Evolutionary conservation across 37 sponge, comb jelly and placozoan species (phyloP).

Genomic region (Hormiphora californensis): DNA sequence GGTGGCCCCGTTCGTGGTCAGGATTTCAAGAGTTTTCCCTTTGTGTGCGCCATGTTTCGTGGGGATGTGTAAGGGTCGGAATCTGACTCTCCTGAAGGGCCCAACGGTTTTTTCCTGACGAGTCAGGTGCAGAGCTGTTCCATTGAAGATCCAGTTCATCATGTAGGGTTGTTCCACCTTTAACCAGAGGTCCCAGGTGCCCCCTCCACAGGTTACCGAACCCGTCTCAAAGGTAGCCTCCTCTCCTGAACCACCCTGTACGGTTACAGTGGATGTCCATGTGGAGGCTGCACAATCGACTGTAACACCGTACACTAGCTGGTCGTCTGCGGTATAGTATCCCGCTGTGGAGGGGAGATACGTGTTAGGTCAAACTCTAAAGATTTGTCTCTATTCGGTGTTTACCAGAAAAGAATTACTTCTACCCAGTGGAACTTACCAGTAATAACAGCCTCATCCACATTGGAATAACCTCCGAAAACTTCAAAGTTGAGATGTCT

Average conservation of each 20-base stretch:
- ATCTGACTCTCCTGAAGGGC: neutral
- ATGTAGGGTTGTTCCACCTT: neutral
- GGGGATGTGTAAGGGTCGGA: neutral
- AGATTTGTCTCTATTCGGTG: too few species aligned
- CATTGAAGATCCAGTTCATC: conserved; percentile 51
- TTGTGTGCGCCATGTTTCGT: neutral
- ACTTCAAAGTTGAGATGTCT: neutral
- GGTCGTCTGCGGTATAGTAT: neutral
- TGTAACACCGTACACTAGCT: neutral
- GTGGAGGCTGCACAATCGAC: neutral
- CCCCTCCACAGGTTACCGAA: neutral
- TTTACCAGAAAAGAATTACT: neutral
- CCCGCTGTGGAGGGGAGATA: neutral
- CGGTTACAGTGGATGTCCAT: neutral
- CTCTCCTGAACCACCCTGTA: neutral
- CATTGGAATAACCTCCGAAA: neutral
- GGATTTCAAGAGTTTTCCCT: neutral
- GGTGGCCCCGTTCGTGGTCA: neutral
- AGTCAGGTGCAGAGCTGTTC: conserved; percentile 5
- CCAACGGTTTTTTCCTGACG: too few species aligned
- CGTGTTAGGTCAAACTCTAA: too few species aligned
- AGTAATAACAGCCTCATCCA: neutral
- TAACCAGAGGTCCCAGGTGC: conserved; percentile 3
- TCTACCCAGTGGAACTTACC: neutral
- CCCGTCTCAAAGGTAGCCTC: neutral